A percentile compares a stretch with the other conserved stretches of the same genome.
phyloP scores from a whole-genome alignment of 2,888 invertebrate species.

The Synergus itoensis region DNA sequence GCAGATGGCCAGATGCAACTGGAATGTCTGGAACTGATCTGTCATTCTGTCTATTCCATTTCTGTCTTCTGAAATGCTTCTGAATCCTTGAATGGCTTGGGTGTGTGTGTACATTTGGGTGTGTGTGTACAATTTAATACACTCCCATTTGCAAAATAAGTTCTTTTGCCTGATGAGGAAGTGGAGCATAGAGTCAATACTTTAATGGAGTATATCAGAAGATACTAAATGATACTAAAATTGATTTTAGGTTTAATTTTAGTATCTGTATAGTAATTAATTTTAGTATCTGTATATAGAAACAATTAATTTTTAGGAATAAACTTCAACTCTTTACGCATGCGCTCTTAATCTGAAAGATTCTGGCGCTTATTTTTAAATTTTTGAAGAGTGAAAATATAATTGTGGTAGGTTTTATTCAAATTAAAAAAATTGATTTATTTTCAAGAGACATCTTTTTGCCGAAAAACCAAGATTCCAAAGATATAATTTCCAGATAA shows the following conservation, averaged over 20 bases:
- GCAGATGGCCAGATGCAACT: no score
- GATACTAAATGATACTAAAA: no score
- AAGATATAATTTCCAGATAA: no score
- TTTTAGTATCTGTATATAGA: background rate
- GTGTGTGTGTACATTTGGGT: no score
- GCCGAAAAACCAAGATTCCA: no score
- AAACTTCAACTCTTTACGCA: background rate
- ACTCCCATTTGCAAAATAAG: background rate
- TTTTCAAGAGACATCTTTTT: background rate
- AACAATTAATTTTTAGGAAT: background rate
- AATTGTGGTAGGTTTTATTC: background rate
- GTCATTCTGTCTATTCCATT: no score
- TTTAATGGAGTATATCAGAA: no score
- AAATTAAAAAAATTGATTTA: background rate
- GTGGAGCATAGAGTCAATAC: background rate
- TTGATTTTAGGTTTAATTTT: background rate
- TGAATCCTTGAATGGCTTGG: no score
- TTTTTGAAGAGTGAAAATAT: background rate
- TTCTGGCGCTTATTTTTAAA: conserved; percentile 1
- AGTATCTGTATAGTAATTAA: no score
- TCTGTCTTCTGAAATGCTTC: background rate
- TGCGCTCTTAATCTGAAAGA: background rate
- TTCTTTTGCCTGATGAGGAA: no score
- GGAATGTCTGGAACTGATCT: background rate
- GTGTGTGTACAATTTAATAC: background rate